Evolutionary conservation across 1,140 invertebrate genomes (phyloP).

Genomic region (Notospermus geniculatus): DNA sequence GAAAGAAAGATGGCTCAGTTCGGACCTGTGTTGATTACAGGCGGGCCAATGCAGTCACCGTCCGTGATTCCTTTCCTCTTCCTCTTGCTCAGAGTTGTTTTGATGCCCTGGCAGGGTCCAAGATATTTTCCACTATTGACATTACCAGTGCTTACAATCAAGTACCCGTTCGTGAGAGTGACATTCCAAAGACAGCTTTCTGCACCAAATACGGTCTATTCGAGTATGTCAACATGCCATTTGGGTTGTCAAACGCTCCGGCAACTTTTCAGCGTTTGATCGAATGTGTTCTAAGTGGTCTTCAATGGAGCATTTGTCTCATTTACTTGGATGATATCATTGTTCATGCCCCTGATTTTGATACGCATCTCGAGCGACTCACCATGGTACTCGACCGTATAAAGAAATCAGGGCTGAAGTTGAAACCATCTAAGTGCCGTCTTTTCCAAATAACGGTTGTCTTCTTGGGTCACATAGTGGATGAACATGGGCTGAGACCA

Average conservation of each 20-base stretch:
- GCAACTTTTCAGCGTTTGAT: slow-evolving; percentile 19
- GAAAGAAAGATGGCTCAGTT: slow-evolving; percentile 6
- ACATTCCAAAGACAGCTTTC: slow-evolving; percentile 31
- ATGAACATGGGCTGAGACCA: slow-evolving; percentile 18
- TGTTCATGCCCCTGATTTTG: slow-evolving; percentile 17
- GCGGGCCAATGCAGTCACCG: slow-evolving; percentile 50
- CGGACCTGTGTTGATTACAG: slow-evolving; percentile 56
- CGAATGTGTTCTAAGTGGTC: slow-evolving; percentile 10
- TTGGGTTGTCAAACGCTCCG: slow-evolving; percentile 25
- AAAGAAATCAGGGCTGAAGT: slow-evolving; percentile 8
- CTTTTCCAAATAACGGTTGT: slow-evolving; percentile 15
- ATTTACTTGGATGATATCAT: slow-evolving; percentile 27
- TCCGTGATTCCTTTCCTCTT: slow-evolving; percentile 58
- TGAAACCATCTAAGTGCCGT: slow-evolving; percentile 24
- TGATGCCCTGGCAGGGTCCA: slow-evolving; percentile 36
- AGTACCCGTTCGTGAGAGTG: slow-evolving; percentile 36
- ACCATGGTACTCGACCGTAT: slow-evolving; percentile 20
- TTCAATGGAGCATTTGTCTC: slow-evolving; percentile 15
- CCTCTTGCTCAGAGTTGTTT: slow-evolving; percentile 56
- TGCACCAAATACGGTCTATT: slow-evolving; percentile 14
- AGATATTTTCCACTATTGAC: slow-evolving; percentile 55
- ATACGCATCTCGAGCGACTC: slow-evolving; percentile 22
- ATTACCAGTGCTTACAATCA: slow-evolving; percentile 38
- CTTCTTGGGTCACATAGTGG: slow-evolving; percentile 24
- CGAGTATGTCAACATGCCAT: slow-evolving; percentile 21